Base-by-base conservation (phyloP, 2,888 invertebrate species). In the Apeira syringaria region DNA sequence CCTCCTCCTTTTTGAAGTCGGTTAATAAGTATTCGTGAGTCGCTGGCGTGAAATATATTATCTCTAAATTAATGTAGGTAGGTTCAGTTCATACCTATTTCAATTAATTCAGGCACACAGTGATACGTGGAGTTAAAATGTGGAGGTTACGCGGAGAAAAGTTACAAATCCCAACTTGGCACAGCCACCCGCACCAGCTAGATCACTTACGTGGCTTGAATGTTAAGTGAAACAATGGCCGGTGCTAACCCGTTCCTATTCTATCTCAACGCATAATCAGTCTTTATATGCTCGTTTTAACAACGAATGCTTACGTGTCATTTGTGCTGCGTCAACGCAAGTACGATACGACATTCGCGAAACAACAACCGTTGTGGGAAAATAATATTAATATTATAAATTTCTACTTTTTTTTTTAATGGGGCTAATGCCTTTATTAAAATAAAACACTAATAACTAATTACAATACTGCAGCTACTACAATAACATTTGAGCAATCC, bases 121-220 rank as follows among this genome's bases (percentile, higher is more conserved):
- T 26, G 25, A 33, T 33, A 25, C 25, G 18, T 18, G 11, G 13
- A 8, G n/a, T 10, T 24, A 17, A 7, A 31, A 15, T 12, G 31
- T 20, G 26, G 11, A 37, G 25, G 36, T 32, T 44, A 17, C 31
- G 17, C 6, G 15, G 27, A 46, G 45, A 46, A 40, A 46, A 35
- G 40, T 46, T 40, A 46, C 35, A 40, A 36, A 40, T 35, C 35
- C 39, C 32, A 40, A 46, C 31, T 34, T 39, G 44, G 38, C 38
- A 28, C 24, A 29, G 36, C 36, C 22, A 12, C 38, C 37, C 25
- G 34, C 27, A 22, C 37, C 36, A 32, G 33, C 45, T 45, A 40
- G 45, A 46, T 46, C 35, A 46, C 30, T 24, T 46, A 46, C 45
- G 45, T 46, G 45, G 20, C 31, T 46, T 13, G 45, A 40, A 46